Conservation (phyloP, 1,140 invertebrate species). For the Tetranychus cinnabarinus region DNA sequence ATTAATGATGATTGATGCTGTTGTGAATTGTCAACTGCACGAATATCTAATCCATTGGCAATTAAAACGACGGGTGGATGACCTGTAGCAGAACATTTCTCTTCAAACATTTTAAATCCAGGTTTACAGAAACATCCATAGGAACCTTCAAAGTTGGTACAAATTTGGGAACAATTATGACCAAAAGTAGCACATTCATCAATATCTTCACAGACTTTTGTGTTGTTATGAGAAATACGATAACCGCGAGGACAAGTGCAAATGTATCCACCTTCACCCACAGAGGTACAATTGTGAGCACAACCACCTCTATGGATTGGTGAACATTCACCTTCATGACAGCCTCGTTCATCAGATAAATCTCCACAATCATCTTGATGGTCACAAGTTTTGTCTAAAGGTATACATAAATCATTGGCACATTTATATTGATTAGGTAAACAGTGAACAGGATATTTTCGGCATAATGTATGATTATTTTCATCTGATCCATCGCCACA, state of each 20-base stretch:
- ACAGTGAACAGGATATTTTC: constrained; percentile 48
- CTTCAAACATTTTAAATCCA: constrained; percentile 36
- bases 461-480: constrained; percentile 60
- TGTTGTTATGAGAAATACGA: constrained; percentile 35
- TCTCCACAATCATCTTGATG: constrained; percentile 54
- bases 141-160: constrained; percentile 71
- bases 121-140: constrained; percentile 62
- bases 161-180: constrained; percentile 74
- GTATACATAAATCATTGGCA: constrained; percentile 71
- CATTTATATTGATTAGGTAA: constrained; percentile 59
- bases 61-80: constrained; percentile 20
- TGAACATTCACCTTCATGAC: constrained; percentile 48
- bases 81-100: constrained; percentile 15
- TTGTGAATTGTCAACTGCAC: constrained; percentile 32
- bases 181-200: constrained; percentile 57
- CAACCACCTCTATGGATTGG: constrained; percentile 59
- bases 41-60: constrained; percentile 60
- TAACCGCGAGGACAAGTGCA: constrained; percentile 67
- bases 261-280: constrained; percentile 52
- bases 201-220: constrained; percentile 40
- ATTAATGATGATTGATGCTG: constrained; percentile 31
- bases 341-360: constrained; percentile 66
- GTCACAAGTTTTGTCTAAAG: constrained; percentile 53
- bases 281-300: constrained; percentile 53
- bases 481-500: constrained; percentile 68